These are phyloP conservation scores for Erpobdella octoculata DNA, from an alignment of 2,888 invertebrate species.

Conservation along the genomic window DNA sequence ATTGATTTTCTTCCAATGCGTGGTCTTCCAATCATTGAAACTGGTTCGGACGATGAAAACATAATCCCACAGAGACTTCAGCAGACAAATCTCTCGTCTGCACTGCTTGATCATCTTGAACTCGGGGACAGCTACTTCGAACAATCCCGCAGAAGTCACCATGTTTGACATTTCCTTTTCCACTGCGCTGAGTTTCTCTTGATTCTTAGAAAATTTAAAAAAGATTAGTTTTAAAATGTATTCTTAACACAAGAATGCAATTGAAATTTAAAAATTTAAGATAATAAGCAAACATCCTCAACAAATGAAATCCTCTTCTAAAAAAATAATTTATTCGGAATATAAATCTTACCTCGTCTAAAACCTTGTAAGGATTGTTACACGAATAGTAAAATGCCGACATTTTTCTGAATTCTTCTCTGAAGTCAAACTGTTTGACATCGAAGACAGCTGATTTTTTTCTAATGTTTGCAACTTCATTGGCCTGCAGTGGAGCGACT, in stretches of 20 bases:
- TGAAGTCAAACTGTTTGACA: slow-evolving; percentile 67
- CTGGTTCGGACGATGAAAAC: slow-evolving; percentile 78
- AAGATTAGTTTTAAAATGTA: neutral
- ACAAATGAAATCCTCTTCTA: neutral
- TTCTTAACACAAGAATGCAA: neutral
- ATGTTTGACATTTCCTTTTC: slow-evolving; percentile 69
- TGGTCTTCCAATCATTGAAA: slow-evolving; percentile 92
- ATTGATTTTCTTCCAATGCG: slow-evolving; percentile 90
- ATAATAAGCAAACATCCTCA: neutral
- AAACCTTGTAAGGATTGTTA: slow-evolving; percentile 46
- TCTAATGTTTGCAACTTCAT: slow-evolving; percentile 81
- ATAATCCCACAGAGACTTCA: slow-evolving; percentile 91
- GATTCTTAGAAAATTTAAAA: slow-evolving; percentile 41
- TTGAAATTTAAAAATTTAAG: neutral
- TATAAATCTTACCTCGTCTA: slow-evolving; percentile 41
- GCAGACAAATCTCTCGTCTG: slow-evolving; percentile 69
- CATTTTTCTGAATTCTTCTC: slow-evolving; percentile 71
- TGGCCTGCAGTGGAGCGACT: slow-evolving; percentile 86
- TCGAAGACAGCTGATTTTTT: slow-evolving; percentile 80
- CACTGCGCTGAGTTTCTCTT: slow-evolving; percentile 60
- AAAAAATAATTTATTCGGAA: neutral
- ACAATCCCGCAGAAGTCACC: slow-evolving; percentile 80
- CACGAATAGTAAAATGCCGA: slow-evolving; percentile 50
- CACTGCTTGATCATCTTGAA: slow-evolving; percentile 86
- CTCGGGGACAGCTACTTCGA: slow-evolving; percentile 79